Conservation (phyloP, 1,140 invertebrate species). For the Neomicropteryx cornuta region DNA sequence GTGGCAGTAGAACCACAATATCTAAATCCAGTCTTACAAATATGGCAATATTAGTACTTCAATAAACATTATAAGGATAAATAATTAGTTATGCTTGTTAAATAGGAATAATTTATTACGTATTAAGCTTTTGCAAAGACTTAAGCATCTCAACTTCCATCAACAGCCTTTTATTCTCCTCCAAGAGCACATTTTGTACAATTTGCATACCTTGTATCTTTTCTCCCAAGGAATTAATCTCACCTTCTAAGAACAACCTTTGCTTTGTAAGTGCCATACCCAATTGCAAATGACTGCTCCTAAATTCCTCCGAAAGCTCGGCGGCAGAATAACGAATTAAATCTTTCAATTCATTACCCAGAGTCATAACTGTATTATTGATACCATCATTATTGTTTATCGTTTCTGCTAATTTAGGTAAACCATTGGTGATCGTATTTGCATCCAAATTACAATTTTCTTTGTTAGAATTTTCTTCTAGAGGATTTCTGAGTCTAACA, state of each 20-base stretch:
- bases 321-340: slow-evolving; percentile 28
- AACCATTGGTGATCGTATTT: slow-evolving; percentile 17
- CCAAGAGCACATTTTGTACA: slow-evolving; percentile 29
- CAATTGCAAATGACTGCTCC: slow-evolving; percentile 31
- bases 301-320: slow-evolving; percentile 32
- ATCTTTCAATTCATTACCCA: slow-evolving; percentile 33
- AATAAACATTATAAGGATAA: too few relatives aligned
- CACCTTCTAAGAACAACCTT: slow-evolving; percentile 34
- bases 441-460: slow-evolving; percentile 23
- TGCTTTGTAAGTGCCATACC: slow-evolving; percentile 37
- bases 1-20: too few relatives aligned
- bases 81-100: too few relatives aligned
- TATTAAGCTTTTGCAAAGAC: too few relatives aligned
- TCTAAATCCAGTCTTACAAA: too few relatives aligned
- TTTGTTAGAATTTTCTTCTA: slow-evolving; percentile 7
- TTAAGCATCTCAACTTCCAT: slow-evolving; percentile 36
- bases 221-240: slow-evolving; percentile 24
- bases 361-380: slow-evolving; percentile 6
- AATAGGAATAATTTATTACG: too few relatives aligned
- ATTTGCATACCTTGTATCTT: slow-evolving; percentile 26
- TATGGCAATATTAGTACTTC: too few relatives aligned
- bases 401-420: slow-evolving; percentile 17
- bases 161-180: slow-evolving; percentile 31
- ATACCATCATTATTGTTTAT: slow-evolving; percentile 5
- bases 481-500: too few relatives aligned